Evolutionary conservation across 2,113 vertebrate species (phyloP).

Genomic region (Malurus melanocephalus): DNA sequence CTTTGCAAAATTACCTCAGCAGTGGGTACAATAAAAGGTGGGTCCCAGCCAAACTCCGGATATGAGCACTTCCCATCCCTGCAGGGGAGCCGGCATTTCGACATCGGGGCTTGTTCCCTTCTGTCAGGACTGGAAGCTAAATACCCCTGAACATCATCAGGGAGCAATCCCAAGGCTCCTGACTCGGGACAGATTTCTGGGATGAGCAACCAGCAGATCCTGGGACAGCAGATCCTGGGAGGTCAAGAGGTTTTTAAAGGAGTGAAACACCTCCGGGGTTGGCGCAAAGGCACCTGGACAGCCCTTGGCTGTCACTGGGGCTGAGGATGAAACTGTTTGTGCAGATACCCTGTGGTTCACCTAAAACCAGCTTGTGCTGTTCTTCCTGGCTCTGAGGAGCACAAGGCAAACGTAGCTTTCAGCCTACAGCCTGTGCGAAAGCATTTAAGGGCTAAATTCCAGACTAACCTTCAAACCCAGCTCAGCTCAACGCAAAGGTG

Average conservation of each 20-base stretch:
- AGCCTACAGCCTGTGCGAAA: background rate
- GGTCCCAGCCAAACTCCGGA: constrained; percentile 33
- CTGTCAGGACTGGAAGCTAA: background rate
- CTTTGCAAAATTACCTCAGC: constrained; percentile 16
- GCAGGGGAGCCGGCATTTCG: background rate
- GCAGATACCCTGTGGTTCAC: background rate
- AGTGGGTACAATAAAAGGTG: constrained; percentile 18
- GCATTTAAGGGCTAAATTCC: background rate
- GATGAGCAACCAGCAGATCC: background rate
- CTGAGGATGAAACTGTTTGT: background rate
- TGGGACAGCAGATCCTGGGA: background rate
- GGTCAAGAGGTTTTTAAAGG: background rate
- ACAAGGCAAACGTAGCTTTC: fast-evolving
- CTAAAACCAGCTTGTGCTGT: background rate
- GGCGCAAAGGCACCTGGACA: background rate
- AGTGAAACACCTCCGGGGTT: background rate
- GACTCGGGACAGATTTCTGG: fast-evolving
- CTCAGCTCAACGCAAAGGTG: background rate
- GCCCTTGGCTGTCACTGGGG: background rate
- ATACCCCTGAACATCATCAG: background rate
- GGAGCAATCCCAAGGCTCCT: background rate
- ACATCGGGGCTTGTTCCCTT: constrained; percentile 5
- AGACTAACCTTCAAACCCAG: background rate
- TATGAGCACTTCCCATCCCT: constrained; percentile 29
- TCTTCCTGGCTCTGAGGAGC: background rate